Conservation (phyloP, 2,888 invertebrate species). For the Melanophora roralis region DNA sequence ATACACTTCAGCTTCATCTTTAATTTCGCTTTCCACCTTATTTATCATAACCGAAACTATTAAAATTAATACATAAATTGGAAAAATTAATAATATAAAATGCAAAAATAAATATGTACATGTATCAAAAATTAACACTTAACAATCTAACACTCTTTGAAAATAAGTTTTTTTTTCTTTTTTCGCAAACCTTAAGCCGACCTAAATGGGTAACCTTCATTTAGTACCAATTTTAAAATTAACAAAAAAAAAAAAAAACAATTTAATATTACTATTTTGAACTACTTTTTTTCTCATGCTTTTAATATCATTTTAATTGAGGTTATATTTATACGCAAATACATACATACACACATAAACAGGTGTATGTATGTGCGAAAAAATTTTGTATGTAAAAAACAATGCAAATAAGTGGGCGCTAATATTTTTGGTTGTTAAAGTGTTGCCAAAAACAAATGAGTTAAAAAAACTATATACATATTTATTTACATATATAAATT, state of each 20-base stretch:
- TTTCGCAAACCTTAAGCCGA: background rate
- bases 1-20: too few relatives aligned
- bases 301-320: background rate
- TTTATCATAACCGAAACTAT: too few relatives aligned
- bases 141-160: too few relatives aligned
- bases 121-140: background rate
- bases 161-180: background rate
- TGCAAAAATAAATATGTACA: background rate
- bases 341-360: too few relatives aligned
- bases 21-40: too few relatives aligned
- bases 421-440: conserved; percentile 20
- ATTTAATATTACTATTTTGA: conserved; percentile 17
- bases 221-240: background rate
- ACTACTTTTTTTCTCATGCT: background rate
- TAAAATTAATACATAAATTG: too few relatives aligned
- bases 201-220: conserved; percentile 6
- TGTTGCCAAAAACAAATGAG: conserved; percentile 36
- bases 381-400: conserved; percentile 24
- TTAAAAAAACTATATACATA: background rate
- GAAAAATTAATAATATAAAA: background rate
- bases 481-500: too few relatives aligned
- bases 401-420: conserved; percentile 54
- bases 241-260: background rate
- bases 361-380: background rate
- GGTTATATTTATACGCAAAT: too few relatives aligned